These are phyloP conservation scores for Arenicola marina DNA, from an alignment of 2,888 invertebrate species.

Conservation along the genomic window DNA sequence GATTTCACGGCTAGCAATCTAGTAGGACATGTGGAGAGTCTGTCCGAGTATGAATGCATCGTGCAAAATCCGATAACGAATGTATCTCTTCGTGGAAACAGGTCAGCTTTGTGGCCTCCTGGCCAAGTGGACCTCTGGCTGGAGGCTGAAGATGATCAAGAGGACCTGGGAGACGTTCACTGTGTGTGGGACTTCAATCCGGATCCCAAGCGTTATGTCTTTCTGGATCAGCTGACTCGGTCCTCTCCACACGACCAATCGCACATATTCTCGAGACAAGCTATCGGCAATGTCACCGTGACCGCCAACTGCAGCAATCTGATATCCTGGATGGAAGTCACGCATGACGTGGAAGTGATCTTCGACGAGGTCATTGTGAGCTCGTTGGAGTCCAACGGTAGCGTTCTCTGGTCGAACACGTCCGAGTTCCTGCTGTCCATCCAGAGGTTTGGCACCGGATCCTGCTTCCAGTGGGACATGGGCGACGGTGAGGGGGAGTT, in stretches of 20 bases:
- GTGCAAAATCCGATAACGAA: not conserved
- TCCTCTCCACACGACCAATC: not conserved
- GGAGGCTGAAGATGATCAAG: not conserved
- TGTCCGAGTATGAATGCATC: not conserved
- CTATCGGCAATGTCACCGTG: not conserved
- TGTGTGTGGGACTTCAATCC: not conserved
- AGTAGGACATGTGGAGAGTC: not conserved
- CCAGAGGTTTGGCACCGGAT: not conserved
- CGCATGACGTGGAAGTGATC: not conserved
- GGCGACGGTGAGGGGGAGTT: slow-evolving; percentile 2
- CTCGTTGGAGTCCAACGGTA: not conserved
- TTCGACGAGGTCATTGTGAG: not conserved
- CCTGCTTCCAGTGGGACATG: slow-evolving; percentile 10
- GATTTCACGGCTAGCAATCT: not conserved
- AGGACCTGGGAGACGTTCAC: not conserved
- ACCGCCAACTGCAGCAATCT: slow-evolving; percentile 5
- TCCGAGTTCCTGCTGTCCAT: not conserved
- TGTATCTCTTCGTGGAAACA: not conserved
- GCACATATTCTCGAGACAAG: not conserved
- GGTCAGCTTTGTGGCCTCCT: not conserved
- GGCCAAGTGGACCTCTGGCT: not conserved
- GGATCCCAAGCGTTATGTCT: not conserved
- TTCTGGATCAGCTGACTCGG: not conserved
- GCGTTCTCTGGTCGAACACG: slow-evolving; percentile 3
- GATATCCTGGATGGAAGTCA: not conserved